These are phyloP conservation scores for Scaptomyza tumidula DNA, from an alignment of 2,888 invertebrate genomes.

Conservation along the genomic window DNA sequence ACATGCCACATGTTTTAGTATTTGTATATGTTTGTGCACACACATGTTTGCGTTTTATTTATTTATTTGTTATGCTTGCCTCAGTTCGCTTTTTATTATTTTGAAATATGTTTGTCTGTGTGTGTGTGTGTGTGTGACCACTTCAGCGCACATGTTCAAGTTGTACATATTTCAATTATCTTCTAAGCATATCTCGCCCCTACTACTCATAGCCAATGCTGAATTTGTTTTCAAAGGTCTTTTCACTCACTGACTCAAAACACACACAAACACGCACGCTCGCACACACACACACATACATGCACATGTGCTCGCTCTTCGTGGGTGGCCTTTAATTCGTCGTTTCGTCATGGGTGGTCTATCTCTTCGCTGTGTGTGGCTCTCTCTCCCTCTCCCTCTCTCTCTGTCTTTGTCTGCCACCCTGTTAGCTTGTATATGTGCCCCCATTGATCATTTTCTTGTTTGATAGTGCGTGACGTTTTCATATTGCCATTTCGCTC, in stretches of 20 bases:
- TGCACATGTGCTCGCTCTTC: conserved; percentile 51
- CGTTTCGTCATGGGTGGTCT: conserved; percentile 67
- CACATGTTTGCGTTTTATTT: conserved; percentile 29
- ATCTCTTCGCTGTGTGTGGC: conserved; percentile 45
- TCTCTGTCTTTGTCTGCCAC: conserved; percentile 13
- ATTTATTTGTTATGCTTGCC: conserved; percentile 47
- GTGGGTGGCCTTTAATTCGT: conserved; percentile 73
- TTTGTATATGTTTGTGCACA: conserved; percentile 14
- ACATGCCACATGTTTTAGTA: background rate
- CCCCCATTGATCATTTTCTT: conserved; percentile 74
- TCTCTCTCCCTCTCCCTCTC: conserved; percentile 5
- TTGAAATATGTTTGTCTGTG: conserved; percentile 22
- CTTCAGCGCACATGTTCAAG: conserved; percentile 66
- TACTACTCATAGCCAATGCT: conserved; percentile 40
- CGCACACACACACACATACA: conserved; percentile 17
- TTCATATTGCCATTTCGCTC: conserved; percentile 56
- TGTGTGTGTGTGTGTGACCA: conserved; percentile 33
- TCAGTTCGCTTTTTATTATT: conserved; percentile 45
- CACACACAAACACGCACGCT: too few relatives aligned
- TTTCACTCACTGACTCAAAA: conserved; percentile 38
- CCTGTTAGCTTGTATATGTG: conserved; percentile 36
- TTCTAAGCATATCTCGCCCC: conserved; percentile 42
- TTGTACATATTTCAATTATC: conserved; percentile 63
- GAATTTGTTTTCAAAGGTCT: conserved; percentile 60
- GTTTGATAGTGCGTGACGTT: conserved; percentile 74